Base-by-base conservation (phyloP, 1,140 invertebrate genomes). In the Panagrolaimus sp. region DNA sequence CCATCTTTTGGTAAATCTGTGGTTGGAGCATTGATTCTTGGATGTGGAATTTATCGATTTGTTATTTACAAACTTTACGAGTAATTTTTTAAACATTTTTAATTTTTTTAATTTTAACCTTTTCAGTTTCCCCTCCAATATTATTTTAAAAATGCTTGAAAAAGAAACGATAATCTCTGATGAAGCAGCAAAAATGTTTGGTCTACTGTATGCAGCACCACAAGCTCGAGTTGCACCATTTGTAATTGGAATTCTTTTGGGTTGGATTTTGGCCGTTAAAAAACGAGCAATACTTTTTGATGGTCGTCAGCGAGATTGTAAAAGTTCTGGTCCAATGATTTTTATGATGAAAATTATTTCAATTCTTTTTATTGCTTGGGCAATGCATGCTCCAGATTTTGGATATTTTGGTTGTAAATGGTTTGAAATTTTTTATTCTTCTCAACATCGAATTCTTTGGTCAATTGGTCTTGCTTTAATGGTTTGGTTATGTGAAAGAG, bases 391-490 rank as follows among this genome's bases (percentile, higher is more conserved):
- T 2, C 21, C 52, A 55, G 21, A 21, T 10, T 21, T 55, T 21
- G 52, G 52, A 28, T 28, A 21, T 28, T 24, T 9, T n/a, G n/a
- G n/a, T 38, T 4, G 7, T 55, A 28, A 28, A 55, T 55, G 28
- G 21, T 55, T 24, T 21, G 52, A 55, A 55, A 28, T 28, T 10
- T 55, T 55, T n/a, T 55, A 55, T 21, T 21, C 21, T 1, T 24
- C 21, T n/a, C 52, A 55, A 55, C 21, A 21, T 24, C 8, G 52
- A 55, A 10, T 55, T 24, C 9, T 28, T n/a, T 55, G 52, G 52
- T 21, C 52, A 2, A n/a, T 55, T 21, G 52, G 52, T 10, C 52
- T 55, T 55, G 52, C 52, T n/a, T 55, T 55, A 28, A 24, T 55
- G 52, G 52, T 55, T 12, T 55, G 52, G 52, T 12, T 21, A 28